Percentiles rank a stretch among this genome's conserved stretches.
These are phyloP conservation scores for Alectoris magna DNA, from an alignment of 2,797 vertebrate genomes.

Conservation along the genomic window DNA sequence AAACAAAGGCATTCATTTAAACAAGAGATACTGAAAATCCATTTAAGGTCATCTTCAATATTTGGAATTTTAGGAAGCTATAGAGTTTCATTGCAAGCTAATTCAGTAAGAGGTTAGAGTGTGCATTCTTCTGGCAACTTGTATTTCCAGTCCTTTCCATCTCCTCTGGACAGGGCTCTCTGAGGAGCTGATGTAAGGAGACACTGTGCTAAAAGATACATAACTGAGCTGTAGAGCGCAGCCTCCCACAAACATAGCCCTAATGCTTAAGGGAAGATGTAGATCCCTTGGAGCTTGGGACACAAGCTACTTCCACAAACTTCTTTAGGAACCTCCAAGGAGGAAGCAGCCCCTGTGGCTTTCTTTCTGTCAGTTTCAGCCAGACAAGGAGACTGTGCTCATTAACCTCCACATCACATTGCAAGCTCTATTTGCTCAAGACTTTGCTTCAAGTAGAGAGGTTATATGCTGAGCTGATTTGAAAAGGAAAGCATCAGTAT, in stretches of 20 bases:
- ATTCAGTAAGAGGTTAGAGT: neutral
- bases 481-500: conserved; percentile 14
- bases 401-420: conserved; percentile 4
- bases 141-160: neutral
- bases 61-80: neutral
- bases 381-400: neutral
- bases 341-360: neutral
- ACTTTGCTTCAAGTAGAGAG: neutral
- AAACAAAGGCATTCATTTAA: neutral
- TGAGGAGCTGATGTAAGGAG: neutral
- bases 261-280: neutral
- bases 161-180: neutral
- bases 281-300: neutral
- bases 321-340: neutral
- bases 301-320: neutral
- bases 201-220: neutral
- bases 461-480: neutral
- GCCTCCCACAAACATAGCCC: neutral
- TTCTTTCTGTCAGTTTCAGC: neutral
- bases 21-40: neutral
- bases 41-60: neutral
- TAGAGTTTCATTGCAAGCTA: neutral
- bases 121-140: neutral
- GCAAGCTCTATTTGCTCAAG: conserved; percentile 13
- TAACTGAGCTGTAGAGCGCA: neutral